phyloP scores from a whole-genome alignment of 2,888 invertebrate genomes.

The Antitype chi region DNA sequence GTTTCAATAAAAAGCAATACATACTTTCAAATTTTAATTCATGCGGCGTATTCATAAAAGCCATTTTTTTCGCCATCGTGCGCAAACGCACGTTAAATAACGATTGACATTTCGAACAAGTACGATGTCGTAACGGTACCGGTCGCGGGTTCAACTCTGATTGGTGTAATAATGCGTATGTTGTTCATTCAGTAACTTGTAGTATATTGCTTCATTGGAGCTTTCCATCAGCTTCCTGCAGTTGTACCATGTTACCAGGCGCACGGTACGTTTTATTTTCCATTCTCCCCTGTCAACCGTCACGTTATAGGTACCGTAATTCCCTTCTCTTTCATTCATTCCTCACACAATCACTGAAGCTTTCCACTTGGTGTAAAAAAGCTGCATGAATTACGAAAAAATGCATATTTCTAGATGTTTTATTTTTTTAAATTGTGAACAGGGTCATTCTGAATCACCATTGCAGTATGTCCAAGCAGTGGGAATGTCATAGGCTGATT shows the following conservation, averaged over 20 bases:
- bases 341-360: slow-evolving; percentile 1
- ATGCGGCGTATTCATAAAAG: slow-evolving; percentile 49
- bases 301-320: too few species aligned
- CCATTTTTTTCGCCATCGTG: slow-evolving; percentile 56
- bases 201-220: slow-evolving; percentile 37
- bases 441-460: not conserved
- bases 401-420: not conserved
- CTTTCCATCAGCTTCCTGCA: not conserved
- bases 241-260: too few species aligned
- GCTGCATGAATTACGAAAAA: not conserved
- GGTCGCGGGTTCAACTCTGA: slow-evolving; percentile 63
- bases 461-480: too few species aligned
- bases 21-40: slow-evolving; percentile 52
- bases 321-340: too few species aligned
- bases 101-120: slow-evolving; percentile 81
- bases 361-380: slow-evolving; percentile 10
- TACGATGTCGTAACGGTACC: slow-evolving; percentile 68
- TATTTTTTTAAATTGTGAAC: not conserved
- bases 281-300: too few species aligned
- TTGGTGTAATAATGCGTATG: slow-evolving; percentile 62
- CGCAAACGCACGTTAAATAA: slow-evolving; percentile 75
- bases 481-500: too few species aligned
- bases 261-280: too few species aligned
- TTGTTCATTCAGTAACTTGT: slow-evolving; percentile 56
- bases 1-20: slow-evolving; percentile 43